Evolutionary conservation across 2,797 vertebrate species (phyloP), one percentile per base, ranked within the genome.

Genomic region (Merluccius polli): DNA sequence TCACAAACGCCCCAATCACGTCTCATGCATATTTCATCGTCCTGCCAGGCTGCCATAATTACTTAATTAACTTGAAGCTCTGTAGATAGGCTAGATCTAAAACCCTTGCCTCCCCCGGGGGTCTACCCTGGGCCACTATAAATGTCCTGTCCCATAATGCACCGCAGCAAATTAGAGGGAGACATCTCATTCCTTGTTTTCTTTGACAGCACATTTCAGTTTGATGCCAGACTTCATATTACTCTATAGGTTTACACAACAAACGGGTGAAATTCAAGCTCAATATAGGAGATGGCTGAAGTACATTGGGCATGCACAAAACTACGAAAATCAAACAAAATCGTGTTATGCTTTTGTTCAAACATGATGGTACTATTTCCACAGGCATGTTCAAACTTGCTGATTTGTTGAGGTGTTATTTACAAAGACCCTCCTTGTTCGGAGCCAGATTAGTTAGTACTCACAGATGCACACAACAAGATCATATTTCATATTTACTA

Each of bases 11-110:
- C 86, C 91, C 92, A 93, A 93, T 94, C 90, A 91, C 82, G 77
- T 79, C 89, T 94, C 89, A 94, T 94, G 90, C 90, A 94, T 94
- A 93, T 94, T 94, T 94, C 89, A 93, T 90, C 81, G 82, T 78
- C 77, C 82, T 16, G 79, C 89, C 87, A 86, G 83, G 73, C 86
- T 87, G 89, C 88, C 91, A 92, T 95, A 94, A 95, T 95, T 92
- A 93, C 92, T 94, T 94, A 95, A 95, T 94, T 94, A 93, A 94
- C 94, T 92, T 92, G 88, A 90, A 84, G 85, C 88, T 90, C 89
- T 84, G 75, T 87, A 84, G 92, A 92, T 90, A 87, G 86, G 91
- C 83, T 81, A 52, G 67, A 38, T 76, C 89, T 93, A 94, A 93
- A 93, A 92, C 90, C 80, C 80, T 73, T 68, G 82, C 81, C 78